phyloP scores from a whole-genome alignment of 2,797 vertebrate species.

The Takifugu rubripes region DNA sequence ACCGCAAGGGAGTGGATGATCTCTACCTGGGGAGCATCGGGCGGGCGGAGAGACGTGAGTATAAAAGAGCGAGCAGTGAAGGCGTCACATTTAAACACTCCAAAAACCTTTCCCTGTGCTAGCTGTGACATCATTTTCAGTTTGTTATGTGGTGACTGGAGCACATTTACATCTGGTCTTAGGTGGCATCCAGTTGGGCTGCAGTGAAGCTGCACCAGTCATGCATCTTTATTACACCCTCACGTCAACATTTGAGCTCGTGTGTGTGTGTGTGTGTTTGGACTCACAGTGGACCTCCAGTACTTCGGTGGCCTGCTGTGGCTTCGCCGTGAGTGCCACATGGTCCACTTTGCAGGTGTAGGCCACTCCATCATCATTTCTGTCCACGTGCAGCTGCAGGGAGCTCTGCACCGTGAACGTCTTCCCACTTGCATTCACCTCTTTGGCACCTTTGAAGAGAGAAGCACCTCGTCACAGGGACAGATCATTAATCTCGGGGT shows the following conservation, averaged over 20 bases:
- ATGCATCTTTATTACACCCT: not conserved
- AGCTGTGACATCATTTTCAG: no score
- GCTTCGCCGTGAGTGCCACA: constrained; percentile 85
- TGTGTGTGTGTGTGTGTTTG: constrained; percentile 4
- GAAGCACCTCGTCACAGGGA: constrained; percentile 39
- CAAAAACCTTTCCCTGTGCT: no score
- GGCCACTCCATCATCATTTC: constrained; percentile 89
- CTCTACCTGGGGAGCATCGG: constrained; percentile 94
- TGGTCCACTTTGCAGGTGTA: constrained; percentile 97
- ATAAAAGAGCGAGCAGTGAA: not conserved
- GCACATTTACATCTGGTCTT: no score
- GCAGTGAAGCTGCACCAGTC: not conserved
- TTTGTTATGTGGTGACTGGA: no score
- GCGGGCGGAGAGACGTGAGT: constrained; percentile 15
- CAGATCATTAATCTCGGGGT: constrained; percentile 25
- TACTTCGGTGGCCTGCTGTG: constrained; percentile 91
- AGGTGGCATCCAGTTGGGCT: not conserved
- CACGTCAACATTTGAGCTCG: not conserved
- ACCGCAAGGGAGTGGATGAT: constrained; percentile 85
- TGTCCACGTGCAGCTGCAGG: constrained; percentile 88
- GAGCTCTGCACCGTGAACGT: constrained; percentile 96
- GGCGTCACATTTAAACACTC: no score
- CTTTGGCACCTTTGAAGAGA: constrained; percentile 82
- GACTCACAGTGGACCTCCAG: constrained; percentile 99
- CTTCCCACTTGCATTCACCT: constrained; percentile 92